These are phyloP conservation scores for Catharus bicknelli DNA, from an alignment of 2,113 vertebrate genomes.

Conservation along the genomic window DNA sequence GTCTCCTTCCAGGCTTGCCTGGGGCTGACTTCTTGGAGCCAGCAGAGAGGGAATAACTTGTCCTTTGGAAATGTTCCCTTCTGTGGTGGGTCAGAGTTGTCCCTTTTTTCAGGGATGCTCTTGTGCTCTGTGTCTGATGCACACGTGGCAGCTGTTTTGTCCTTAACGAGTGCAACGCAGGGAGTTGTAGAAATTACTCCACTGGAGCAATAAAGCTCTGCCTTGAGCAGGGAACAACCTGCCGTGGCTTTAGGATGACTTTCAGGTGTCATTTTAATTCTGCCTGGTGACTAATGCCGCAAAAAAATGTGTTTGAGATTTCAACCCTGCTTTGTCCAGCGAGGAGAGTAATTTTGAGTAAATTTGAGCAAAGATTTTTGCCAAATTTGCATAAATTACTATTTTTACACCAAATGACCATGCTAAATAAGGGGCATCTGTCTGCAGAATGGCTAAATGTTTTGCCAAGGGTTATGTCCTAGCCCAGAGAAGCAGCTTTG, in stretches of 20 bases:
- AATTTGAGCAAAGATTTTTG: neutral
- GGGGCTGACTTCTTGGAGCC: neutral
- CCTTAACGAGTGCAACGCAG: accelerated
- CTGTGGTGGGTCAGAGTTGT: neutral
- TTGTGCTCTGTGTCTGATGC: neutral
- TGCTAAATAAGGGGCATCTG: neutral
- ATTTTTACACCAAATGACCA: neutral
- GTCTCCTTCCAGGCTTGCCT: neutral
- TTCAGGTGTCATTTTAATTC: neutral
- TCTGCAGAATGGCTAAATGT: neutral
- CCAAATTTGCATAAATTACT: neutral
- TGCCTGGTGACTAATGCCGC: neutral
- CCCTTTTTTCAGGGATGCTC: neutral
- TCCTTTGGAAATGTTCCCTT: neutral
- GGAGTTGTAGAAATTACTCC: neutral
- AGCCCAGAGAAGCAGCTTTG: neutral
- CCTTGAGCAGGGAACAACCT: neutral
- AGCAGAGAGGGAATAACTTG: neutral
- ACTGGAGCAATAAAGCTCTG: neutral
- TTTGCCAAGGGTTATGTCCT: neutral
- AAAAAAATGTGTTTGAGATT: accelerated
- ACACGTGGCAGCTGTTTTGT: accelerated
- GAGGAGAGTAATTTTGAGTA: accelerated
- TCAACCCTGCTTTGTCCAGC: accelerated
- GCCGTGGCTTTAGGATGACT: neutral